These are phyloP conservation scores for Myzus persicae DNA, from an alignment of 1,140 invertebrate species.

Conservation along the genomic window DNA sequence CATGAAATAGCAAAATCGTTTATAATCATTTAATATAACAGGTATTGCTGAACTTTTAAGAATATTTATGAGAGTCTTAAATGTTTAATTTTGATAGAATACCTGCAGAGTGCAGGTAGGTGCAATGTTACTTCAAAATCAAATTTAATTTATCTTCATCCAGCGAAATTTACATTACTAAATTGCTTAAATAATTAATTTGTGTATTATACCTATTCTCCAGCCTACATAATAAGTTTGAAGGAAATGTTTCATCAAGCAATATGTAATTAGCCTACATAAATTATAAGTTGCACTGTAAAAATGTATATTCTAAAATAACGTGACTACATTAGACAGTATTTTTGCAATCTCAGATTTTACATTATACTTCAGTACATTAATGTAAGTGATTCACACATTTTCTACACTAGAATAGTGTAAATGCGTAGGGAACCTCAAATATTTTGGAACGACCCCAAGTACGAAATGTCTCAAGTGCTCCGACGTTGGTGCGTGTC, in stretches of 20 bases:
- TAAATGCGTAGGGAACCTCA: neutral
- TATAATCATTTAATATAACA: neutral
- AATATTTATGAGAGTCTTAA: neutral
- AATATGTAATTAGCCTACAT: neutral
- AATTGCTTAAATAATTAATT: neutral
- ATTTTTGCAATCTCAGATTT: neutral
- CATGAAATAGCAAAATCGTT: neutral
- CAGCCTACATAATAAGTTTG: neutral
- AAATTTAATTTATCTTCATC: neutral
- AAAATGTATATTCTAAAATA: neutral
- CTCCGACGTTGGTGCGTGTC: neutral
- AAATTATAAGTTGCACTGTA: neutral
- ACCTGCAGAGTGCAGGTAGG: neutral
- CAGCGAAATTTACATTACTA: no score
- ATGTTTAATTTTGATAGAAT: neutral
- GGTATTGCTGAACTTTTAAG: neutral
- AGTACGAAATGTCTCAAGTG: constrained; percentile 41
- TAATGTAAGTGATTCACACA: neutral
- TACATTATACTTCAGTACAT: neutral
- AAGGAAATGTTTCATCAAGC: neutral
- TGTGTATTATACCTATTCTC: neutral
- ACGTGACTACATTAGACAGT: neutral
- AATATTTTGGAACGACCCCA: constrained; percentile 47
- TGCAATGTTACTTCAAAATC: neutral
- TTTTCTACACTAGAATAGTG: neutral